Evolutionary conservation across 2,113 vertebrate genomes (phyloP).

Genomic region (Proteles cristata): DNA sequence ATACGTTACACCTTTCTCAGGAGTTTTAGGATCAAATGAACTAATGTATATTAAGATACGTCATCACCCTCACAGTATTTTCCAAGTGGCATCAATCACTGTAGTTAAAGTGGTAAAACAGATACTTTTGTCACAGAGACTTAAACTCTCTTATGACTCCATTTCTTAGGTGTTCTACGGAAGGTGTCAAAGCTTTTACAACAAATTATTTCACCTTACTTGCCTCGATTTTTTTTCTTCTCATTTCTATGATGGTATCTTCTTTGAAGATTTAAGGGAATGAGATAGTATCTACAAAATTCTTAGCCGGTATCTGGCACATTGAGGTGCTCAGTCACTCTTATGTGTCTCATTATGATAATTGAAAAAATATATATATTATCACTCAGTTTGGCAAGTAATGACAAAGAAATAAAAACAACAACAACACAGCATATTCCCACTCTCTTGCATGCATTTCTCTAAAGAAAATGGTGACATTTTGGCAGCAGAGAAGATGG

Average conservation of each 20-base stretch:
- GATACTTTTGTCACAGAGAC: background rate
- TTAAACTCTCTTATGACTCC: background rate
- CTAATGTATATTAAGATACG: background rate
- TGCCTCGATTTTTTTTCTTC: background rate
- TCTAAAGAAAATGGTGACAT: slow-evolving; percentile 1
- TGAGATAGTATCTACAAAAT: background rate
- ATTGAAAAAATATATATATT: background rate
- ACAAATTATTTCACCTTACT: background rate
- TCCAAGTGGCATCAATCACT: background rate
- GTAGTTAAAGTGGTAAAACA: background rate
- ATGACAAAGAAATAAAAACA: background rate
- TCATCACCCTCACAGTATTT: background rate
- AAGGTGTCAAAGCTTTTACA: background rate
- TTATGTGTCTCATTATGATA: background rate
- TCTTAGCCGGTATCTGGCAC: background rate
- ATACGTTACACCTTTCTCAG: background rate
- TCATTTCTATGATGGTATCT: background rate
- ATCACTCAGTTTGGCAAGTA: slow-evolving; percentile 20
- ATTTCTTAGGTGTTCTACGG: background rate
- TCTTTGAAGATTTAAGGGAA: slow-evolving; percentile 38
- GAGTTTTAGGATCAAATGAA: background rate
- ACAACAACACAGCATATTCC: background rate
- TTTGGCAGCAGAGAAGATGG: slow-evolving; percentile 9
- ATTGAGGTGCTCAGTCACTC: background rate
- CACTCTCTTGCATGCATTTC: background rate